Percentiles rank a stretch among this genome's conserved stretches.
These are phyloP conservation scores for Phyllopteryx taeniolatus DNA, from an alignment of 2,113 vertebrate genomes.

Conservation along the genomic window DNA sequence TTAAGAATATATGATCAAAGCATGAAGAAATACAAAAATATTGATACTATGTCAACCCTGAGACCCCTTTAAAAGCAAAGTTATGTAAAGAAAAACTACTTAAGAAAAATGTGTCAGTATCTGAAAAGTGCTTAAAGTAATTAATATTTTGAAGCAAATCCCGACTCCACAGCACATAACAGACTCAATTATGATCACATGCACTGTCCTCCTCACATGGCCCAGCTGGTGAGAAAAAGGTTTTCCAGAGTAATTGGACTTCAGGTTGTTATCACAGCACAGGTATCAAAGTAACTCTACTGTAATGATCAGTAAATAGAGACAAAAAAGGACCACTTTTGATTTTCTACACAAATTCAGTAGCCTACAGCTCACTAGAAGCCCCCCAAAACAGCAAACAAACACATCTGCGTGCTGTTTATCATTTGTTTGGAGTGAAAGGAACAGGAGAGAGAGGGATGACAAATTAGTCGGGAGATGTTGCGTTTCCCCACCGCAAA, in stretches of 20 bases:
- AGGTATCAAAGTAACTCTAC: not conserved
- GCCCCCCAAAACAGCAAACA: constrained; percentile 3
- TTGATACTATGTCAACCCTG: not conserved
- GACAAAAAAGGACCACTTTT: not conserved
- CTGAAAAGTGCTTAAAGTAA: constrained; percentile 5
- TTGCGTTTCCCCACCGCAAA: constrained; percentile 23
- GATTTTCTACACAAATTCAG: constrained; percentile 14
- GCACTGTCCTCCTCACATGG: constrained; percentile 13
- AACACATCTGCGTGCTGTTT: constrained; percentile 5
- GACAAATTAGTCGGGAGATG: constrained; percentile 25
- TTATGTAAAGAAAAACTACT: not conserved
- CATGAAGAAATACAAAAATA: not conserved
- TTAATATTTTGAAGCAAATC: constrained; percentile 14
- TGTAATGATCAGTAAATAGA: not conserved
- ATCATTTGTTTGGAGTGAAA: constrained; percentile 24
- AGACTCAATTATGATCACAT: constrained; percentile 4
- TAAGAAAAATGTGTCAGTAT: constrained; percentile 9
- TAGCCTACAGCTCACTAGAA: not conserved
- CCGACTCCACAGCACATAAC: not conserved
- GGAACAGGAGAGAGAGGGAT: constrained; percentile 19
- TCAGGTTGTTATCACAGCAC: not conserved
- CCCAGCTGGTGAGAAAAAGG: constrained; percentile 1
- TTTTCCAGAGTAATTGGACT: constrained; percentile 13
- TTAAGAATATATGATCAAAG: not conserved
- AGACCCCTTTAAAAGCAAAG: not conserved